Evolutionary conservation across 2,113 vertebrate genomes (phyloP), one percentile per base, ranked within the genome.

Genomic region (Epinephelus fuscoguttatus): DNA sequence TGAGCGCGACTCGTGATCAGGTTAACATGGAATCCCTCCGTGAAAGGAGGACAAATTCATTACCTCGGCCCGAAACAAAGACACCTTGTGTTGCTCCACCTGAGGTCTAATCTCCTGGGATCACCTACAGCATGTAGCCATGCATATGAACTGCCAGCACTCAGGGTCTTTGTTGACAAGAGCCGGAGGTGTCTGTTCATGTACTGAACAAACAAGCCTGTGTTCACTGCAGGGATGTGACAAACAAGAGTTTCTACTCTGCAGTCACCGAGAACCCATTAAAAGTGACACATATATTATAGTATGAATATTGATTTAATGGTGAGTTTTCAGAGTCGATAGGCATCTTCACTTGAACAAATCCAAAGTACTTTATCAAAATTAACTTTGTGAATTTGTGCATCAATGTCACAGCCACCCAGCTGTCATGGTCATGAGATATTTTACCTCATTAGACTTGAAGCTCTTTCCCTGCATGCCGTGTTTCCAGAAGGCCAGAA

Each of bases 391-490:
- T 27, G 4, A 21, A n/a, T 37, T 27, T 42, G 49, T 50, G 33
- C 59, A 57, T 64, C 4, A 47, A 56, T 45, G 0, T 3, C 42
- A 25, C 27, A 3, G n/a, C 27, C 9, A 49, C 3, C 8, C 5
- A 33, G 50, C 37, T 4, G 8, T 23, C 1, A 50, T 3, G 52
- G 21, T 19, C 5, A 8, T 12, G n/a, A 17, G 37, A 27, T 8
- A 82, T 93, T 56, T 92, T 93, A 99, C 98, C 95, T 99, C 98
- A 79, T 99, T 97, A 56, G 98, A 99, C 90, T 97, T 99, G 93
- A 99, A 99, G 96, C 97, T 99, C 89, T 99, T 99, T 66, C 98
- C 98, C 91, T 99, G 98, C 98, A 99, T 99, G 49, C 98, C 98
- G 0, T 99, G 98, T 63, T 98, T 99, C 98, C 98, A 99, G 95